phyloP scores from a whole-genome alignment of 2,797 vertebrate genomes.

The Chloroceryle inda region DNA sequence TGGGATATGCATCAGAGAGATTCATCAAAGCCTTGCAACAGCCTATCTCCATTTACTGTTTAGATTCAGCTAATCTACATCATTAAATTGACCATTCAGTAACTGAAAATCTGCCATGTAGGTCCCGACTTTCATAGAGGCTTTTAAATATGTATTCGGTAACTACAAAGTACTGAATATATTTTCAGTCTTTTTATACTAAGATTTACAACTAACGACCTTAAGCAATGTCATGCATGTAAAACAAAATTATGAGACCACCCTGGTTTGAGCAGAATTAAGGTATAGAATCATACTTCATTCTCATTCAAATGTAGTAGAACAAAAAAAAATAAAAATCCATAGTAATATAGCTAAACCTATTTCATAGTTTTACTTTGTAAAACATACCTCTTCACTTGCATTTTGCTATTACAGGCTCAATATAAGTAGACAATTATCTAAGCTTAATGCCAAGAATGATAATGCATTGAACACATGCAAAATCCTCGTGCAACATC shows the following conservation, averaged over 20 bases:
- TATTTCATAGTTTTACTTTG: conserved; percentile 82
- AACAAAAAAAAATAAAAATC: conserved; percentile 69
- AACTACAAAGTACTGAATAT: conserved; percentile 88
- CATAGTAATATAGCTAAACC: conserved; percentile 80
- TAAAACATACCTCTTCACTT: conserved; percentile 79
- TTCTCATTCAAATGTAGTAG: conserved; percentile 86
- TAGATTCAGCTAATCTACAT: conserved; percentile 84
- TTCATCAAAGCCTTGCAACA: conserved; percentile 78
- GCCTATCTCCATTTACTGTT: conserved; percentile 79
- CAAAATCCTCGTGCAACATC: conserved; percentile 77
- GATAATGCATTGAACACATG: conserved; percentile 78
- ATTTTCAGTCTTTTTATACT: conserved; percentile 87
- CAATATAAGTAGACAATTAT: conserved; percentile 84
- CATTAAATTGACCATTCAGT: conserved; percentile 84
- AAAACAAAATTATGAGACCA: conserved; percentile 89
- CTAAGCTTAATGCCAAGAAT: conserved; percentile 81
- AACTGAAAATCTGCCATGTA: conserved; percentile 86
- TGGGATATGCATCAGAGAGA: conserved; percentile 76
- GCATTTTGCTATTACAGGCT: conserved; percentile 81
- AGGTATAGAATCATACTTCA: conserved; percentile 85
- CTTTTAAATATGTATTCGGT: conserved; percentile 86
- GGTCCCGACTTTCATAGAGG: conserved; percentile 85
- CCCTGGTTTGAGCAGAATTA: conserved; percentile 85
- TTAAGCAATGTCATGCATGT: conserved; percentile 86
- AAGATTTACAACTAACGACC: conserved; percentile 88